phyloP scores from a whole-genome alignment of 2,113 vertebrate genomes.

The Sula dactylatra region DNA sequence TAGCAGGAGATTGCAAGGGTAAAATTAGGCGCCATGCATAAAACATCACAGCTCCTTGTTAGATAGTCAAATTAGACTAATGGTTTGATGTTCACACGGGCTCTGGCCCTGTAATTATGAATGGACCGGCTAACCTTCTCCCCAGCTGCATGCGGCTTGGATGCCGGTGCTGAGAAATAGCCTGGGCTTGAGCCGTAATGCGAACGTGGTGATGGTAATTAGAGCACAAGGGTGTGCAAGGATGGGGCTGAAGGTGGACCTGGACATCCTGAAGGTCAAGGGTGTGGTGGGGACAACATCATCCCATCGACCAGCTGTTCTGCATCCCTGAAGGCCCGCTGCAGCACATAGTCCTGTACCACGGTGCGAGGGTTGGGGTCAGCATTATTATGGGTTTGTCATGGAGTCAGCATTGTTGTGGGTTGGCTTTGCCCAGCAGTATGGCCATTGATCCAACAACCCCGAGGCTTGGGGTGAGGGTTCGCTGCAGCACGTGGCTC shows the following conservation, averaged over 20 bases:
- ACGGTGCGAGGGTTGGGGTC: fast-evolving
- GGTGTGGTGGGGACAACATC: too few relatives aligned
- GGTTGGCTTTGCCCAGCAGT: not conserved
- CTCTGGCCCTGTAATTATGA: not conserved
- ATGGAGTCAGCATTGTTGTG: not conserved
- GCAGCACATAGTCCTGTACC: not conserved
- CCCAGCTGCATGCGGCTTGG: not conserved
- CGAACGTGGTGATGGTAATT: fast-evolving
- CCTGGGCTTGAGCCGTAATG: not conserved
- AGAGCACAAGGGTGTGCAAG: not conserved
- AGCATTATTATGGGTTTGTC: not conserved
- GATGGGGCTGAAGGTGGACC: not conserved
- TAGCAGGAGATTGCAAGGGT: conserved; percentile 71
- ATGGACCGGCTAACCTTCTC: not conserved
- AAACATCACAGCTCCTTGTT: conserved; percentile 72
- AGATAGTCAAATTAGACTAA: conserved; percentile 58
- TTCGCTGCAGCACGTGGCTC: fast-evolving
- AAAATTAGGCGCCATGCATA: conserved; percentile 76
- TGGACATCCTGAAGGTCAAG: not conserved
- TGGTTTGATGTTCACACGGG: not conserved
- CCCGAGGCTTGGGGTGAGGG: not conserved
- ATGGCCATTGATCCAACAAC: not conserved
- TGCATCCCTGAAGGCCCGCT: not conserved
- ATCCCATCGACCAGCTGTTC: fast-evolving
- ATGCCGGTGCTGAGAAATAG: not conserved